Percentiles rank a stretch among this genome's conserved stretches.
phyloP scores from a whole-genome alignment of 2,797 vertebrate genomes.

The Steatocranus sp. region DNA sequence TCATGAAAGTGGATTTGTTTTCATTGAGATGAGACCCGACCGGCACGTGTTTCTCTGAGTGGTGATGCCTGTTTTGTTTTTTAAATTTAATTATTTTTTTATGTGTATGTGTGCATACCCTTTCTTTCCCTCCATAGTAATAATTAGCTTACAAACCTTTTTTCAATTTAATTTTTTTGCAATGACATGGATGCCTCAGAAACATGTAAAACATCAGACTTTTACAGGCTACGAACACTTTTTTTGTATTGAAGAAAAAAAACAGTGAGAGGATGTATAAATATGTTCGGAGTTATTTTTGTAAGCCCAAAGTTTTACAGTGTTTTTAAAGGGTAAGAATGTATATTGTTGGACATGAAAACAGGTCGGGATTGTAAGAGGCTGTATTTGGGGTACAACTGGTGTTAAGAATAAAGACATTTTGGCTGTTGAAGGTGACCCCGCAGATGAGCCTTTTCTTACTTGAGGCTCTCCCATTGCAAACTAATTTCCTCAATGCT shows the following conservation, averaged over 20 bases:
- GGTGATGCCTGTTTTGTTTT: slow-evolving; percentile 7
- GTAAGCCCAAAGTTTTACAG: slow-evolving; percentile 76
- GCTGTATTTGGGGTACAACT: slow-evolving; percentile 26
- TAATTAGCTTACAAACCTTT: slow-evolving; percentile 24
- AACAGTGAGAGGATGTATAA: slow-evolving; percentile 62
- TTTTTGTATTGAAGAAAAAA: slow-evolving; percentile 69
- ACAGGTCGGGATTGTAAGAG: slow-evolving; percentile 16
- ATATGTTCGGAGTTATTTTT: slow-evolving; percentile 79
- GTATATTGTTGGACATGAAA: slow-evolving; percentile 64
- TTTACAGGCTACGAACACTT: slow-evolving; percentile 50
- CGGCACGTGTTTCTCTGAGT: background rate
- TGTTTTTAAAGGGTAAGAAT: slow-evolving; percentile 78
- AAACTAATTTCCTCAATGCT: slow-evolving; percentile 66
- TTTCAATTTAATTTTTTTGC: background rate
- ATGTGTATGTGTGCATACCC: slow-evolving; percentile 4
- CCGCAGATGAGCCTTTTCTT: slow-evolving; percentile 37
- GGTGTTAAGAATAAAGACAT: slow-evolving; percentile 34
- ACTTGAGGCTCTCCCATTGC: slow-evolving; percentile 44
- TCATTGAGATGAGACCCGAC: background rate
- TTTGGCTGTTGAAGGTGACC: slow-evolving; percentile 26
- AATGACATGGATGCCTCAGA: slow-evolving; percentile 41
- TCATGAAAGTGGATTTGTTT: slow-evolving; percentile 37
- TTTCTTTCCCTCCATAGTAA: slow-evolving; percentile 36
- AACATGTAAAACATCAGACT: slow-evolving; percentile 30
- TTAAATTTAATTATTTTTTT: background rate